Conservation (phyloP, 2,113 vertebrate genomes). For the Cariama cristata region DNA sequence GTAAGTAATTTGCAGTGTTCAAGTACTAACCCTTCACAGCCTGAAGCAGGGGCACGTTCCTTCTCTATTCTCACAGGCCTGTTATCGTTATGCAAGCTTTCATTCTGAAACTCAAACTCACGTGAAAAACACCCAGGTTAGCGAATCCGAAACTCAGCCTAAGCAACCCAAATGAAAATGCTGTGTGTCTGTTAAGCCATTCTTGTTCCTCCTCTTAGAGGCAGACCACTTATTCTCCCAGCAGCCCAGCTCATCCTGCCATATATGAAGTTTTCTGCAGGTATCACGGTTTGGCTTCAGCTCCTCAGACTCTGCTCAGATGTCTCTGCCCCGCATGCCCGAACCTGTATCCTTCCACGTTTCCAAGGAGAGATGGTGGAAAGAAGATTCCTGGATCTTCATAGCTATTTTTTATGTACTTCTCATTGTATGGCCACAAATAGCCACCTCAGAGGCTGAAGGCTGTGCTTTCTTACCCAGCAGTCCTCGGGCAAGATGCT, state of each 20-base stretch:
- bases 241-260: not conserved
- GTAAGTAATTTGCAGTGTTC: slow-evolving; percentile 3
- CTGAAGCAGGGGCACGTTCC: not conserved
- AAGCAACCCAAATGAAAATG: not conserved
- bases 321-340: not conserved
- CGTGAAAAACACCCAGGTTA: not conserved
- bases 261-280: not conserved
- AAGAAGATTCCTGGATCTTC: not conserved
- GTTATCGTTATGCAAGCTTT: not conserved
- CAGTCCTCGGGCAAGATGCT: not conserved
- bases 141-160: slow-evolving; percentile 10
- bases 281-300: not conserved
- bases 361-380: not conserved
- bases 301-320: not conserved
- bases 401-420: not conserved
- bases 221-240: not conserved
- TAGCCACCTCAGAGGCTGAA: not conserved
- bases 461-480: not conserved
- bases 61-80: not conserved
- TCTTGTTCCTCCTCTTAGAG: not conserved
- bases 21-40: not conserved
- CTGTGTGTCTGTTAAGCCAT: not conserved
- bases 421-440: not conserved
- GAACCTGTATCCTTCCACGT: not conserved
- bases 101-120: slow-evolving; percentile 27